Conservation (phyloP, 2,113 vertebrate genomes). For the Coryphaenoides rupestris region DNA sequence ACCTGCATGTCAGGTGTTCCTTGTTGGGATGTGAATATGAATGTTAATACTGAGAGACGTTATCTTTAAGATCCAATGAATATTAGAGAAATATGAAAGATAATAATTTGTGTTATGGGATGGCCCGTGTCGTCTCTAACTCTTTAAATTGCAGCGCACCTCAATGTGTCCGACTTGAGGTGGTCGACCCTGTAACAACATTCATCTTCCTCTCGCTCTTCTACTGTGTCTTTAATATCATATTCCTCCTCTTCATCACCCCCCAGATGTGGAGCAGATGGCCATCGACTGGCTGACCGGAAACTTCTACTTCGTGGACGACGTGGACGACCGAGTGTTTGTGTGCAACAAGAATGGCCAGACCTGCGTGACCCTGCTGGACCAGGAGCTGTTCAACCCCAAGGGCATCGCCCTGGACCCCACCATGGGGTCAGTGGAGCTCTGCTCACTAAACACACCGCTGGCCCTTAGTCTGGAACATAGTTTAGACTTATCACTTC, state of each 20-base stretch:
- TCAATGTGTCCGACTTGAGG: no score
- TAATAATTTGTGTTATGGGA: no score
- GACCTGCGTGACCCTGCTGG: constrained; percentile 92
- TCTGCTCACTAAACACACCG: constrained; percentile 45
- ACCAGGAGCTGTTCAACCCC: constrained; percentile 94
- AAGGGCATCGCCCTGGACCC: constrained; percentile 95
- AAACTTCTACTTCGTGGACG: constrained; percentile 98
- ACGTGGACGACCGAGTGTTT: constrained; percentile 95
- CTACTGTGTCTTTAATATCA: background rate
- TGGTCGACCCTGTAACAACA: no score
- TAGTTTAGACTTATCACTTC: no score
- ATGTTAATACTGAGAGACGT: no score
- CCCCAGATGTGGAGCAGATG: constrained; percentile 95
- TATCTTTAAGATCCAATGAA: no score
- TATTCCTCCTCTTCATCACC: background rate
- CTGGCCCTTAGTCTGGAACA: no score
- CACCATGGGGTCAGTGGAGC: constrained; percentile 84
- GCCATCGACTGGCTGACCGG: constrained; percentile 97
- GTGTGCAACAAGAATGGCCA: constrained; percentile 90
- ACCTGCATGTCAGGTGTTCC: no score
- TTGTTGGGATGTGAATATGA: no score
- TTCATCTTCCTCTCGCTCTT: background rate
- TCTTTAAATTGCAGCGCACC: no score
- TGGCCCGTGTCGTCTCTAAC: no score
- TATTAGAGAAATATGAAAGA: no score